Percentiles rank a stretch among this genome's conserved stretches.
Conservation (phyloP, 2,888 invertebrate genomes). For the Lycocerus yunnanus region DNA sequence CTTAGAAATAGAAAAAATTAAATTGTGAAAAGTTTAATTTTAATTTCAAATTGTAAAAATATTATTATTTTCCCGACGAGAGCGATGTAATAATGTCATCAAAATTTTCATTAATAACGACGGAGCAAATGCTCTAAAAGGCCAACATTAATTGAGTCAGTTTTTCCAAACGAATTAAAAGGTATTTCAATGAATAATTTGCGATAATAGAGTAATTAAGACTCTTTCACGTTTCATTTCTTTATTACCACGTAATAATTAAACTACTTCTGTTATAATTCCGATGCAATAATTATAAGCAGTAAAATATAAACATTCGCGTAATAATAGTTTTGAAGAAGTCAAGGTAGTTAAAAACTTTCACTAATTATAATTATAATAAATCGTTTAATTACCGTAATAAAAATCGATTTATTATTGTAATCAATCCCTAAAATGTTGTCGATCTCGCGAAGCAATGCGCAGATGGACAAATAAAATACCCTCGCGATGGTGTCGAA, state of each 20-base stretch:
- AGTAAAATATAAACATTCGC: neutral
- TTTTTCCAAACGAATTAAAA: neutral
- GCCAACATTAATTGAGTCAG: neutral
- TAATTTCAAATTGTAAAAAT: neutral
- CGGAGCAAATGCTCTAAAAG: neutral
- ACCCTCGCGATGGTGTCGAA: neutral
- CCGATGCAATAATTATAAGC: neutral
- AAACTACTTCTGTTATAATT: neutral
- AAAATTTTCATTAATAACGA: neutral
- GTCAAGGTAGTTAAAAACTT: neutral
- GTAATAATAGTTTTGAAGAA: neutral
- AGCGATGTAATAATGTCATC: neutral
- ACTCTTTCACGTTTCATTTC: neutral
- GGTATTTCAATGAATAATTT: neutral
- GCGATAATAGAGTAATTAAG: neutral
- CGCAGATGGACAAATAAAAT: neutral
- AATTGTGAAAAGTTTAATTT: neutral
- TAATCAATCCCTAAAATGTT: neutral
- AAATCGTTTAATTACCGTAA: neutral
- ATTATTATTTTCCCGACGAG: neutral
- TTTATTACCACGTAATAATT: neutral
- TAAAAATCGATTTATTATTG: neutral
- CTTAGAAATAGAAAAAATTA: neutral
- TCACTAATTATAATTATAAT: neutral
- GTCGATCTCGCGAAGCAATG: neutral